Evolutionary conservation across 2,113 vertebrate species (phyloP).

Genomic region (Dicerorhinus sumatrensis): DNA sequence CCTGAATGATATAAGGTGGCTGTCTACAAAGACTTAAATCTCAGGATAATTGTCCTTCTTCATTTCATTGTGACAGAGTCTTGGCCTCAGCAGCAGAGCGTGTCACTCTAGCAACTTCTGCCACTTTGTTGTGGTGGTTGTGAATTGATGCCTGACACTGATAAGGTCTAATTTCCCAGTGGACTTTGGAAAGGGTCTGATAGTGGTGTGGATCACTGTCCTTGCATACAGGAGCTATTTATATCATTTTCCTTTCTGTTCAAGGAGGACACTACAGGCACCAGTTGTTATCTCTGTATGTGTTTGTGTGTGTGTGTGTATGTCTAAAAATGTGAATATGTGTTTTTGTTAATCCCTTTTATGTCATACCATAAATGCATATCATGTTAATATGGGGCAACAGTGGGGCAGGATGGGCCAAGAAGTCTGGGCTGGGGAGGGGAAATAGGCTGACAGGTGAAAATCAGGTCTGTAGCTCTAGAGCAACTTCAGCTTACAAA

Average conservation of each 20-base stretch:
- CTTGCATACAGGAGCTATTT: slow-evolving; percentile 40
- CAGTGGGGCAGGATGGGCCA: background rate
- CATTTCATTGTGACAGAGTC: slow-evolving; percentile 62
- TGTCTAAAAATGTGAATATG: background rate
- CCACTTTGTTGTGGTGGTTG: slow-evolving; percentile 71
- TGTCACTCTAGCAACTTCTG: slow-evolving; percentile 76
- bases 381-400: background rate
- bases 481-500: background rate
- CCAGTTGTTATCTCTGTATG: background rate
- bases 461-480: background rate
- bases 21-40: slow-evolving; percentile 70
- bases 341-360: background rate
- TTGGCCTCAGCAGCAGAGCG: slow-evolving; percentile 60
- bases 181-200: slow-evolving; percentile 54
- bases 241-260: slow-evolving; percentile 40
- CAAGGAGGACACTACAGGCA: background rate
- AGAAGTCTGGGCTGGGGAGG: background rate
- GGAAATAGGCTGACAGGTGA: background rate
- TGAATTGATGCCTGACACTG: slow-evolving; percentile 78
- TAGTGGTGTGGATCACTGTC: slow-evolving; percentile 54
- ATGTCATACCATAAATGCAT: background rate
- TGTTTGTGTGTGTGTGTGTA: background rate
- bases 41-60: slow-evolving; percentile 69
- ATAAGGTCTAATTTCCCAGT: slow-evolving; percentile 81
- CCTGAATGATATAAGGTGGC: slow-evolving; percentile 67